Evolutionary conservation across 2,888 invertebrate genomes (phyloP), one percentile per base, ranked within the genome.

Genomic region (Rhopalosiphum nymphaeae): DNA sequence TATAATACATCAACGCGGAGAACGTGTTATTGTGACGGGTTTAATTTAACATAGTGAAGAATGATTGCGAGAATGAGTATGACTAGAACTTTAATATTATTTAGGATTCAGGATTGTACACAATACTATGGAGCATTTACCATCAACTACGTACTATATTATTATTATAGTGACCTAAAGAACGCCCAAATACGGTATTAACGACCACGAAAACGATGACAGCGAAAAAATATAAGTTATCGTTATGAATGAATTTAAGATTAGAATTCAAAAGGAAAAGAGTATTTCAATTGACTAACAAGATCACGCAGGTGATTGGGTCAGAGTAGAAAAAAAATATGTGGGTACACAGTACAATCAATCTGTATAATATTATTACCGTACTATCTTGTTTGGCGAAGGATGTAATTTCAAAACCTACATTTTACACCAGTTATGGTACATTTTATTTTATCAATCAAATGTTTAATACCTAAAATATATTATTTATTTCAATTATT

Each of bases 21-120:
- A 78, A 78, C 36, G 36, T 78, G 21, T 78, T 78, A 78, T 78
- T 78, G 78, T 78, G 36, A 88, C 44, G 89, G 91, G 78, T 78
- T 91, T 78, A 91, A 91, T 91, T 78, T 78, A 91, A 91, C 49
- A n/a, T 49, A 78, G 78, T 78, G 91, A 91, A 49, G 91, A 91
- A 91, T 78, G 78, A 78, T 78, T 53, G 86, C 86, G 86, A 29
- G 86, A 13, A 46, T 42, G 84, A 36, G 42, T 84, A 86, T 46
- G 86, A 49, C 86, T 44, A 4, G 7, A 86, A 86, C 46, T 46
- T 29, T 36, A 78, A 78, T 78, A 78, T 78, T 78, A 36, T 78
- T 78, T 78, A 78, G 21, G 78, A 78, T 36, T 78, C 78, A 3
- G 21, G 21, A 36, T 78, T 78, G 78, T 36, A 78, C 36, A 78